Base-by-base conservation (phyloP, 2,113 vertebrate species). In the Passer montanus region DNA sequence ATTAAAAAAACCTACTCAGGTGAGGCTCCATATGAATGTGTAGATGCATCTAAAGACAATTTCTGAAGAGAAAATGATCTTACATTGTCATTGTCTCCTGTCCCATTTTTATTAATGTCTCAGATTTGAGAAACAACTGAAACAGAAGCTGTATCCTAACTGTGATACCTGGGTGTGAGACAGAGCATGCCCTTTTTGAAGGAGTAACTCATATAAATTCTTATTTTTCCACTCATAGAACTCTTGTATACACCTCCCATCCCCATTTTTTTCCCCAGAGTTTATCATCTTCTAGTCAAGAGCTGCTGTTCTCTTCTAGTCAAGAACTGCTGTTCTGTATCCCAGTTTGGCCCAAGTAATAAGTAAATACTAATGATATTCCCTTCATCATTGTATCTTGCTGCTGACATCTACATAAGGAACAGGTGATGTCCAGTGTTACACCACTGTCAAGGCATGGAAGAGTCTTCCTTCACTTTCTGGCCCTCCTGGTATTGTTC, bases 111-210 rank as follows among this genome's bases (percentile, higher is more conserved):
- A 20, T 33, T 79, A 4, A 23, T 50, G 27, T 47, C 44, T 22
- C 33, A 46, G 59, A 66, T 81, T 49, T 53, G 43, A 69, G 52
- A 78, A 80, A 70, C 23, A 46, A 15, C 17, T 59, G 56, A 47
- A 80, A 53, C 16, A 70, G 56, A 62, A 84, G 11, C 4, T 35
- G 9, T 27, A 17, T 79, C 33, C n/a, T 84, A 46, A 17, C 8
- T 64, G 2, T 37, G 21, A 39, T 73, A 50, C 39, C 11, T 53
- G 49, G 2, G 17, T 8, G 1, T 81, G 60, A 74, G 24, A 31
- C 33, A 80, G 69, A 77, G 15, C 0, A 2, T 0, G 0, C 30
- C 19, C 2, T 78, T 92, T 79, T 27, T 62, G 31, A 60, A 80
- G 56, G n/a, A 88, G 28, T 50, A 28, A 63, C 63, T 63, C 31